Evolutionary conservation across 2,888 invertebrate genomes (phyloP).

Genomic region (Protophormia terraenovae): DNA sequence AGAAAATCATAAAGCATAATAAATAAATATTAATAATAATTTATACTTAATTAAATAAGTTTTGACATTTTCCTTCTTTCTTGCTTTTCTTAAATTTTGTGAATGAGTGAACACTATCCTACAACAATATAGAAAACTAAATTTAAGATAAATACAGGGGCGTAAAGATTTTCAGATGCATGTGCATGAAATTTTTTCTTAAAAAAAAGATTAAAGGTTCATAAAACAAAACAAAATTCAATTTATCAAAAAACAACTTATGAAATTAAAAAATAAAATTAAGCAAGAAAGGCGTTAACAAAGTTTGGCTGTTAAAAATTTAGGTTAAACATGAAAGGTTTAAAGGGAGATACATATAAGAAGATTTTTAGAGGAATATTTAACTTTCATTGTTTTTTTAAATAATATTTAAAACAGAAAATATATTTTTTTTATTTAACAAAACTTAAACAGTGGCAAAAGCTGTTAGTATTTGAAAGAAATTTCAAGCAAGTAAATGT

Average conservation of each 20-base stretch:
- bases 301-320: constrained; percentile 26
- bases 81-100: background rate
- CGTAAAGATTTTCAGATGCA: constrained; percentile 10
- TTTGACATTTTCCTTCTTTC: constrained; percentile 10
- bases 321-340: constrained; percentile 21
- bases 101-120: background rate
- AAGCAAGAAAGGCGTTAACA: constrained; percentile 33
- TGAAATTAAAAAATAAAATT: background rate
- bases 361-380: background rate
- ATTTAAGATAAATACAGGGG: constrained; percentile 20
- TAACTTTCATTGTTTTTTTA: constrained; percentile 1
- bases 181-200: background rate
- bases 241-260: constrained; percentile 26
- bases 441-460: constrained; percentile 7
- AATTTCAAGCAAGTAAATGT: background rate
- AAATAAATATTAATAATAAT: constrained; percentile 16
- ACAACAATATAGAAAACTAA: background rate
- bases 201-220: background rate
- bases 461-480: background rate
- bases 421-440: background rate
- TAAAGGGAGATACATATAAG: background rate
- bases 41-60: constrained; percentile 29
- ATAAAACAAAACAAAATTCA: background rate
- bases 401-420: background rate
- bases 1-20: constrained; percentile 6